A percentile compares a stretch with the other conserved stretches of the same genome.
phyloP scores from a whole-genome alignment of 2,113 vertebrate species.

The Pachyramphus minor region DNA sequence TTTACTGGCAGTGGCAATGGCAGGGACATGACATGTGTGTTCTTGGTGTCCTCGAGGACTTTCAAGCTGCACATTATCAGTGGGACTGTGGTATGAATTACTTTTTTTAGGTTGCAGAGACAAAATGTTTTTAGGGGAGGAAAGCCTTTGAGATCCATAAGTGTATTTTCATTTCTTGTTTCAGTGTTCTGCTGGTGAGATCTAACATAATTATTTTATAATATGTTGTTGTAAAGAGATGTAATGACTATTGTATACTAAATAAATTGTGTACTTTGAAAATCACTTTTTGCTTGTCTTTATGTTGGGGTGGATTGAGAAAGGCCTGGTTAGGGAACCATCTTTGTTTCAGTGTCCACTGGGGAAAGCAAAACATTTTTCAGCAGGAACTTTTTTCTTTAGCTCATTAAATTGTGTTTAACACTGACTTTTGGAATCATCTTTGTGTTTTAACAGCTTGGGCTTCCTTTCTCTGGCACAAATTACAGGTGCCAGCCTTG shows the following conservation, averaged over 20 bases:
- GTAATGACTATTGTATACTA: conserved; percentile 55
- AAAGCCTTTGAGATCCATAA: background rate
- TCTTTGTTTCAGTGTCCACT: background rate
- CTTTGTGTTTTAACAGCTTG: background rate
- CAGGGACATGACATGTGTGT: background rate
- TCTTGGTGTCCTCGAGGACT: background rate
- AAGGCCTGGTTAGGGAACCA: background rate
- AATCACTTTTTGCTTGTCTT: background rate
- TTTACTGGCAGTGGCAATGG: background rate
- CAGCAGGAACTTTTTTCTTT: background rate
- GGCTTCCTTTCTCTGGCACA: background rate
- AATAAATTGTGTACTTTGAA: conserved; percentile 70
- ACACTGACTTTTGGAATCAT: background rate
- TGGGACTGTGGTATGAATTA: background rate
- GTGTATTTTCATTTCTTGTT: conserved; percentile 22
- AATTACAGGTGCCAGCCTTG: background rate
- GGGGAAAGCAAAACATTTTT: background rate
- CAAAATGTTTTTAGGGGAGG: background rate
- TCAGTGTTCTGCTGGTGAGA: conserved; percentile 25
- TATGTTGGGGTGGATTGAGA: background rate
- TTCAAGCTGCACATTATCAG: rapidly evolving
- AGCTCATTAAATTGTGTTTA: background rate
- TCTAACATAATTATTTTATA: conserved; percentile 62
- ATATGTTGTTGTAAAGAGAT: conserved; percentile 44
- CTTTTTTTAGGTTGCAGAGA: background rate